Evolutionary conservation across 2,797 vertebrate species (phyloP).

Genomic region (Pelochelys cantorii): DNA sequence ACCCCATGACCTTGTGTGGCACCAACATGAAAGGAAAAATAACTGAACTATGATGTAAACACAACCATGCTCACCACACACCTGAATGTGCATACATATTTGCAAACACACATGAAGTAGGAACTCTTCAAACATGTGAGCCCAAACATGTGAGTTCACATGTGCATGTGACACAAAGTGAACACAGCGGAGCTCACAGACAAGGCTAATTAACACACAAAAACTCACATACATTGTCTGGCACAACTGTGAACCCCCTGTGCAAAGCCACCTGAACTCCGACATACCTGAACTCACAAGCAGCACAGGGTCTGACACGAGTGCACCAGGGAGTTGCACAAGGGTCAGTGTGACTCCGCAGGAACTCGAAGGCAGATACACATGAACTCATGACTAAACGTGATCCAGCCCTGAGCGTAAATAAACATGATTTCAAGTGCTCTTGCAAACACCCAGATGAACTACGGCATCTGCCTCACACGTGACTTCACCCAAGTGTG

Average conservation of each 20-base stretch:
- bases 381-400: background rate
- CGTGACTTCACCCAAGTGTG: background rate
- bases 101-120: no score
- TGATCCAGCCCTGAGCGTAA: background rate
- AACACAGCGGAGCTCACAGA: background rate
- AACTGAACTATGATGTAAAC: no score
- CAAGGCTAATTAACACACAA: background rate
- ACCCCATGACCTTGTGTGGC: background rate
- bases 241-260: background rate
- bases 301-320: background rate
- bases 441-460: background rate
- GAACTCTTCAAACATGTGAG: background rate
- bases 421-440: background rate
- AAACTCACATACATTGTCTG: background rate
- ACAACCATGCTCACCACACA: no score
- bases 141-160: background rate
- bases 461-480: background rate
- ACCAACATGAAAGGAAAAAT: background rate
- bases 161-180: background rate
- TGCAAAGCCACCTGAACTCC: background rate
- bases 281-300: background rate
- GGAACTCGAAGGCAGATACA: background rate
- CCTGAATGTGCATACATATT: no score
- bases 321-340: background rate
- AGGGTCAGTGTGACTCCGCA: background rate